Percentiles rank a stretch among this genome's conserved stretches.
Conservation (phyloP, 1,140 invertebrate genomes). For the Eurosta solidaginis region DNA sequence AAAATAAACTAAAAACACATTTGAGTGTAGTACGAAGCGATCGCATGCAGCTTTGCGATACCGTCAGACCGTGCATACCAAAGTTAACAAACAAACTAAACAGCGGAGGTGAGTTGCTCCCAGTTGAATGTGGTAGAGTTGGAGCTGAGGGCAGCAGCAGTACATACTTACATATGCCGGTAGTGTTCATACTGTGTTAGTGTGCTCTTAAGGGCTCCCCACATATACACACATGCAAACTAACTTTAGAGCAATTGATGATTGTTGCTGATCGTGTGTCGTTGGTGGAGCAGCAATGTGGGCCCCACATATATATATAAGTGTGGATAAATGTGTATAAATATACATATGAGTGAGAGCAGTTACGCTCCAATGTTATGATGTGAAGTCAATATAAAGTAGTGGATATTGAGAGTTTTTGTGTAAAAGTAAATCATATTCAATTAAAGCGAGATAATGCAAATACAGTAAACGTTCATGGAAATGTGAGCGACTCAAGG, state of each 20-base stretch:
- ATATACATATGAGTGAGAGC: background rate
- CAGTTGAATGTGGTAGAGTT: slow-evolving; percentile 7
- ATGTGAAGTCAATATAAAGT: background rate
- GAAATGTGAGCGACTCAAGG: too few species aligned
- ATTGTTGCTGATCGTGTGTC: background rate
- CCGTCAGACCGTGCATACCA: slow-evolving; percentile 13
- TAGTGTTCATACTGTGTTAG: background rate
- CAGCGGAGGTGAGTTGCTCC: background rate
- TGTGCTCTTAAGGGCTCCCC: background rate
- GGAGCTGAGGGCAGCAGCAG: background rate
- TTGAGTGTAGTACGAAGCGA: background rate
- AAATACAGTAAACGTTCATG: too few species aligned
- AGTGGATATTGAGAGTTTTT: background rate
- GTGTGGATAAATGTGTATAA: too few species aligned
- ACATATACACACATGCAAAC: background rate
- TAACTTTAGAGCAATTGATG: background rate
- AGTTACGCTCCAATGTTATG: background rate
- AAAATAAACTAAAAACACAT: background rate
- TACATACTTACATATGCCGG: too few species aligned
- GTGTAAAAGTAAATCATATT: too few species aligned
- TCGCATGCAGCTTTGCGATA: background rate
- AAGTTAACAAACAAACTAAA: slow-evolving; percentile 24
- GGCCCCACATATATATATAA: too few species aligned
- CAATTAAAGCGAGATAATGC: too few species aligned
- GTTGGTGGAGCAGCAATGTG: background rate